Base-by-base conservation (phyloP, 2,797 vertebrate species). In the Cirrhinus molitorella region DNA sequence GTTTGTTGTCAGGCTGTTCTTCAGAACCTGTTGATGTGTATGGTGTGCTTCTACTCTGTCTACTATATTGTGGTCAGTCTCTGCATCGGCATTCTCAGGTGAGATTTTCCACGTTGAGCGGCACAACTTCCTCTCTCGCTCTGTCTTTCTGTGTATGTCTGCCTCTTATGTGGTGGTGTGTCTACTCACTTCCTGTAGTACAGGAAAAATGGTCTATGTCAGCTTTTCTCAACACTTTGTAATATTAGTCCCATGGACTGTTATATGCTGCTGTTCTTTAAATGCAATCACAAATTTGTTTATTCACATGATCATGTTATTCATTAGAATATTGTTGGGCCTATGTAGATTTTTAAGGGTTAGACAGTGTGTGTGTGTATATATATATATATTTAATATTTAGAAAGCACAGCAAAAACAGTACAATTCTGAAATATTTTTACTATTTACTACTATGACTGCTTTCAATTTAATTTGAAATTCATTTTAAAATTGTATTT, bases 1-100 rank as follows among this genome's bases (percentile, higher is more conserved):
- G 57, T 77, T 53, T 47, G 77, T 68, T 73, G 11, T 5, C 91
- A 97, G 96, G 93, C 93, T 25, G 92, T 97, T 86, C 90, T 97
- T 83, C 90, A 95, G 92, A 97, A 96, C 80, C 90, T 97, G 90
- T 79, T 96, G 83, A 91, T 96, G 90, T 96, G 96, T 90, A 91
- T 94, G 92, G 84, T 94, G 89, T 94, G 94, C 85, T 97, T 98
- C 93, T 97, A 97, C 88, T 90, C 93, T 0, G 91, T 97, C 31
- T 97, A 96, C 90, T 97, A 95, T 31, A 88, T 94, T 37, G 91
- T 88, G 59, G 94, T 97, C 75, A 96, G 95, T 25, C 75, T 95
- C 81, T 96, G 95, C 91, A 96, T 96, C 3, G 91, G 94, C 70
- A 88, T 91, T 65, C 92, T 97, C 93, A 93, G 94, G 96, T 97